Evolutionary conservation across 1,140 invertebrate species (phyloP), one percentile per base, ranked within the genome.

Genomic region (Zelostemma sp.): DNA sequence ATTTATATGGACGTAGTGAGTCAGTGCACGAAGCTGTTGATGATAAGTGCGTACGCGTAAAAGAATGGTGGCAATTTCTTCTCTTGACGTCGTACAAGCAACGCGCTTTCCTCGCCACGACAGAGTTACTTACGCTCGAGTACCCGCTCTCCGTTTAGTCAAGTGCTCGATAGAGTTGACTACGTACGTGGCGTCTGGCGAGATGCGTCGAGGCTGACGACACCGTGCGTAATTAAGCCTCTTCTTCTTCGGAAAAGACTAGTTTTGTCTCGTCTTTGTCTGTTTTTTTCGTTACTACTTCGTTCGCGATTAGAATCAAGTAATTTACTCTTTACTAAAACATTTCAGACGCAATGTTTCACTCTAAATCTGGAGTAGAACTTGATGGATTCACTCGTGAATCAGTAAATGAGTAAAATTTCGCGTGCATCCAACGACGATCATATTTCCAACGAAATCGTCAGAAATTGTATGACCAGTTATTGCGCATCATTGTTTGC

Each of bases 1-100:
- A 35, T 35, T 35, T 9, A 35, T 35, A 25, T 35, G 33, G 33
- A 5, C 25, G 25, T 28, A 28, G n/a, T n/a, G n/a, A n/a, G n/a
- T n/a, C 25, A 8, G 3, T 35, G n/a, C 45, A 15, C n/a, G n/a
- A n/a, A n/a, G n/a, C n/a, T n/a, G n/a, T 19, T 21, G 45, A 47
- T 21, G 45, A 19, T 25, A 25, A 12, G 45, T 19, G 45, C 19
- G 45, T 21, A n/a, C 16, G 45, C 19, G 45, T 4, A 9, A 12
- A 47, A 47, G 19, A 47, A 47, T 21, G 45, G 19, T 21, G 17
- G 45, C 19, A 21, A 47, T 47, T 47, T 47, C 45, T 47, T 21
- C 17, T 18, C 6, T 6, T 17, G 45, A 47, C 45, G 45, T 47
- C 11, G 17, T 47, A 19, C 45, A 21, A 18, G 41, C 41, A 17